A percentile compares a stretch with the other conserved stretches of the same genome.
Conservation (phyloP, 2,797 vertebrate species). For the Artibeus lituratus region DNA sequence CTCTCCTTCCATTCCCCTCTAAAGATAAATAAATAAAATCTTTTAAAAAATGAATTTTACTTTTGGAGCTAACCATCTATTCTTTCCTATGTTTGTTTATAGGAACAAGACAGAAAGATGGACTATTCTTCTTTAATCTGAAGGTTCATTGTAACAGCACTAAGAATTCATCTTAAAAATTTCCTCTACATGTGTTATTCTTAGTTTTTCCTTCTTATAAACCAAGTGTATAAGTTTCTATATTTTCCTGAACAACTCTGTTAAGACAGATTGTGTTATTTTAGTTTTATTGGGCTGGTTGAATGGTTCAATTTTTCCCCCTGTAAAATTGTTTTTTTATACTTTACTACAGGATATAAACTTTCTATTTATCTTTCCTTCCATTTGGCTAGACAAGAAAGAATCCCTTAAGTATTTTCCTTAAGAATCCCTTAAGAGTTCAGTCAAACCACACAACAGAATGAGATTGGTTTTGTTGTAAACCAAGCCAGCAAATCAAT, state of each 20-base stretch:
- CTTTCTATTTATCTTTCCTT: constrained; percentile 38
- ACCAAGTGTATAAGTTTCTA: constrained; percentile 78
- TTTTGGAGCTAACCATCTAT: constrained; percentile 47
- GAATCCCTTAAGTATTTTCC: background rate
- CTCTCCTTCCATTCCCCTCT: too few relatives aligned
- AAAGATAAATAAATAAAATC: too few relatives aligned
- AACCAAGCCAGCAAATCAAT: constrained; percentile 15
- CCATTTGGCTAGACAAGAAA: background rate
- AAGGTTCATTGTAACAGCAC: constrained; percentile 66
- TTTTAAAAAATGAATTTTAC: background rate
- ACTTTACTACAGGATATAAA: constrained; percentile 42
- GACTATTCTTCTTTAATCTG: constrained; percentile 61
- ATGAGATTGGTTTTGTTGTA: background rate
- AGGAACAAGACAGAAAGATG: constrained; percentile 79
- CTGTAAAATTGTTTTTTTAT: constrained; percentile 64
- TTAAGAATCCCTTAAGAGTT: background rate
- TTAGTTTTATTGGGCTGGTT: constrained; percentile 66
- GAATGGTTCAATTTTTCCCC: constrained; percentile 54
- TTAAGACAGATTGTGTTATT: constrained; percentile 70
- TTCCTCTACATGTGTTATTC: constrained; percentile 70
- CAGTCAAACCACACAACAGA: background rate
- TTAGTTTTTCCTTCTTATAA: constrained; percentile 75
- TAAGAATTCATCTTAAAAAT: constrained; percentile 72
- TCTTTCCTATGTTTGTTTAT: constrained; percentile 58
- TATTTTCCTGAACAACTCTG: constrained; percentile 64